Base-by-base conservation (phyloP, 2,888 invertebrate species). In the Oxytorus armatus region DNA sequence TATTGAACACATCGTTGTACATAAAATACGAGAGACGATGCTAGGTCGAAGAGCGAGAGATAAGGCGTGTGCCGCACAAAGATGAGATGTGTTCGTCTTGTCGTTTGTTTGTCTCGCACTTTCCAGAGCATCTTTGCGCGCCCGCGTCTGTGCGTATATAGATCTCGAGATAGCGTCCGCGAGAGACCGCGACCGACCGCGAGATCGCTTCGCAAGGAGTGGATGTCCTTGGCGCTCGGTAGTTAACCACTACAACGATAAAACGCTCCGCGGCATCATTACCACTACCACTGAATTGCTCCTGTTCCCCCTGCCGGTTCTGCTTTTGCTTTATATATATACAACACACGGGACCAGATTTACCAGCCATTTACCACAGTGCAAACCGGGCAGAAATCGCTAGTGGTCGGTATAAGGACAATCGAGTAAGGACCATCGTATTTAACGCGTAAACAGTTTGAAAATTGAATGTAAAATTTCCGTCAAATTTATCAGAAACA, bases 161-260 rank as follows among this genome's bases (percentile, higher is more conserved):
- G 82, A 88, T 87, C 70, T 80, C 81, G 85, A 84, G 80, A 83
- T 77, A 77, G 76, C 63, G 74, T 55, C 79, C 74, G 51, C 65
- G 75, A 75, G 79, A 57, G 70, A 18, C 23, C 36, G 51, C 47
- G 47, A 49, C 65, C 49, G 65, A 73, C 74, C 70, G 70, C 66
- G 82, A 77, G 78, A 82, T 77, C 73, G 51, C 57, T 65, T 69
- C 74, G 69, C 63, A 65, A 61, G 77, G 83, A 88, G 87, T 86
- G 82, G 89, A 85, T 89, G 88, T 88, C 89, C 89, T 89, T 89
- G 89, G 83, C 85, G 79, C 86, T 82, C 82, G 86, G 87, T 87
- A 88, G 89, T 88, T 87, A 88, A 86, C 88, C 82, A 84, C 81
- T 83, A 86, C 85, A 79, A 75, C 76, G 84, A 83, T 84, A 77